Base-by-base conservation (phyloP, 2,797 vertebrate species). In the Cichlasoma orientale region DNA sequence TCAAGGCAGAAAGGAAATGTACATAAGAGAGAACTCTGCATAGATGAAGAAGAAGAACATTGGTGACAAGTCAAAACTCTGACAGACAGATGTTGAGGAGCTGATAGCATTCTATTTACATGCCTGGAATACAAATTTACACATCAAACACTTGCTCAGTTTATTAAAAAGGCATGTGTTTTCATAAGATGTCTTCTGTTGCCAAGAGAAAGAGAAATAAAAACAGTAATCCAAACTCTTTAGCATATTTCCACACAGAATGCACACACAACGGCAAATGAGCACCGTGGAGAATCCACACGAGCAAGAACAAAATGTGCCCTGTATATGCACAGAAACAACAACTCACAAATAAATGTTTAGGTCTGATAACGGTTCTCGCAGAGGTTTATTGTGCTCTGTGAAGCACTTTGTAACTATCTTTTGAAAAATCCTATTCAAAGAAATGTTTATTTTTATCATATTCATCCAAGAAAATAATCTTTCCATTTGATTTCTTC, bases 121-220 rank as follows among this genome's bases (percentile, higher is more conserved):
- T 85, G 82, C 85, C 80, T 88, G 71, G 81, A 91, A 93, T 82
- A 36, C 77, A 79, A 72, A 93, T 95, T 94, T 93, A 86, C 91
- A 94, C 92, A 93, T 94, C 92, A 95, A 94, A 93, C 84, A 75
- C 38, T 75, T 31, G 7, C 63, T 74, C 4, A 18, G 73, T 91
- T 91, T 88, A 86, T 90, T 91, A 89, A 86, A 89, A 88, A 92
- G 52, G 38, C 68, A 55, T 75, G 55, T 52, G 77, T 72, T 88
- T 86, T 76, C 72, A 69, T 79, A 55, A 85, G 77, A 81, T 77
- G 77, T 57, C 61, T 79, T 70, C 74, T 82, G 68, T 83, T 78
- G 56, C 76, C 66, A 72, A 55, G 57, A 83, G 59, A 83, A 82
- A 80, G 13, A 47, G 21, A 79, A 85, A 84, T 72, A 74, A 88